phyloP scores from a whole-genome alignment of 2,888 invertebrate species.

The Poecilobothrus nobilitatus region DNA sequence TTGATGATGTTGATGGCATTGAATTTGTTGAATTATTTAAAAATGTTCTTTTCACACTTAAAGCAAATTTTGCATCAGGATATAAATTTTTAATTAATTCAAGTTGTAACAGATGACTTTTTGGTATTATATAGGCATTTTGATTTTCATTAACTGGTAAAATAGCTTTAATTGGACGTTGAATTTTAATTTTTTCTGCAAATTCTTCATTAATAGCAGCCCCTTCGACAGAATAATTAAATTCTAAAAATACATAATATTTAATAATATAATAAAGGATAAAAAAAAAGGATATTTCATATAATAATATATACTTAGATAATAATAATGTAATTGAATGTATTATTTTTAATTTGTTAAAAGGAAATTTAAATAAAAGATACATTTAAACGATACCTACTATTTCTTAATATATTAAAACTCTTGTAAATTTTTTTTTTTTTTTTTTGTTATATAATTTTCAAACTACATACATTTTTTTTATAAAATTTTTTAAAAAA shows the following conservation, averaged over 20 bases:
- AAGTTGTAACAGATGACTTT: not conserved
- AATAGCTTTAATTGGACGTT: conserved; percentile 3
- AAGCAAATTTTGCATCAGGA: not conserved
- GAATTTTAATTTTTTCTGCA: conserved; percentile 1
- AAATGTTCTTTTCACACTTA: not conserved
- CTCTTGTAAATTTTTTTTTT: too few species aligned
- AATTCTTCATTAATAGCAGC: not conserved
- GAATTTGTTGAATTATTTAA: not conserved
- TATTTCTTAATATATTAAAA: too few species aligned
- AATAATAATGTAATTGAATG: too few species aligned
- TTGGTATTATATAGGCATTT: not conserved
- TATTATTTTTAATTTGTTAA: too few species aligned
- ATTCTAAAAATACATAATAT: not conserved
- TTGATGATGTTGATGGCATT: not conserved
- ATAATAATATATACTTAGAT: too few species aligned
- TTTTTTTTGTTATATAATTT: too few species aligned
- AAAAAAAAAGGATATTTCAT: too few species aligned
- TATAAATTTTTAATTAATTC: not conserved
- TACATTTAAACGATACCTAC: too few species aligned
- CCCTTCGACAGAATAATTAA: not conserved
- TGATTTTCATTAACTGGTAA: not conserved
- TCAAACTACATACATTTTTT: too few species aligned
- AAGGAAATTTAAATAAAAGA: too few species aligned
- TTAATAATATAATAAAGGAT: too few species aligned
- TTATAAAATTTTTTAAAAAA: too few species aligned